Base-by-base conservation (phyloP, 2,888 invertebrate species). In the Lycaena phlaeas region DNA sequence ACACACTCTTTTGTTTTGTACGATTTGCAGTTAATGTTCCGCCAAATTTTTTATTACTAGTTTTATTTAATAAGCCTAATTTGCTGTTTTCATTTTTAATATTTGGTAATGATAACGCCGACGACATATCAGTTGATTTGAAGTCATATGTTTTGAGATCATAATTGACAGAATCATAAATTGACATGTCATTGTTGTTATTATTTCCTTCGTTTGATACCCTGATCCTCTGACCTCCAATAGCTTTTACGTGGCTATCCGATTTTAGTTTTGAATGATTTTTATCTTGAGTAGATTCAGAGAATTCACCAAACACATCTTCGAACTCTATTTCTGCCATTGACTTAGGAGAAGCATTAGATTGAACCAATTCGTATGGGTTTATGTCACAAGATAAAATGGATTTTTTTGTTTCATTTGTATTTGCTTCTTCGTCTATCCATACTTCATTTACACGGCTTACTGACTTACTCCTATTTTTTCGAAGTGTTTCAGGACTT, bases 331-430 rank as follows among this genome's bases (percentile, higher is more conserved):
- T 76, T 65, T 81, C 76, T 27, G 74, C 77, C 48, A 86, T 57
- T 55, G 86, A 77, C 64, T 86, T 74, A 49, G 77, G 65, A 61
- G 55, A 63, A n/a, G 68, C 61, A 43, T 59, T 84, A 48, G 78
- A 78, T 66, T 92, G 89, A 55, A 94, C 89, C 61, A 94, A 84
- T 51, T 93, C 92, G 64, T 94, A 94, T 2, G 94, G 93, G 70
- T 94, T 94, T 27, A 94, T 92, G 65, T 92, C 89, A 75, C 94
- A 94, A 55, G 93, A 91, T 28, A 94, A 76, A 50, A 94, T 94
- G 11, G 94, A 94, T 50, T 88, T 90, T 30, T 90, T 82, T 27
- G 70, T 60, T 17, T 77, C 75, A 49, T 54, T 66, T 36, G 56
- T 49, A 41, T 55, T 68, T 22, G 53, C 48, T 44, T 68, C 76